Evolutionary conservation across 2,797 vertebrate species (phyloP).

Genomic region (Cercopithecus hamlyni): DNA sequence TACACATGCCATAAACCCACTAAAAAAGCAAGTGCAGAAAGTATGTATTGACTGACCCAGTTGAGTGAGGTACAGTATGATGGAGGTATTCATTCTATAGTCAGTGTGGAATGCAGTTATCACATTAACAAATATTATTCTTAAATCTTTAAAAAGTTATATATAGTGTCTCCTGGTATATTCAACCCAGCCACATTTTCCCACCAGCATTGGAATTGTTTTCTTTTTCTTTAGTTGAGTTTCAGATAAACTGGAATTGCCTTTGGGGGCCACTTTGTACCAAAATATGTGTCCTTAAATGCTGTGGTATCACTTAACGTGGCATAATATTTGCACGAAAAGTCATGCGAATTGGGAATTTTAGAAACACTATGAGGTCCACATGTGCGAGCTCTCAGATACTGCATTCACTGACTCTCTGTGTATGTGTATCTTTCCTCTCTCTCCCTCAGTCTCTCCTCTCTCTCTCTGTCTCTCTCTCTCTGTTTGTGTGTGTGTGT

Average conservation of each 20-base stretch:
- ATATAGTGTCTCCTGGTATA: neutral
- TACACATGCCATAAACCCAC: neutral
- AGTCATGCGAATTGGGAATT: neutral
- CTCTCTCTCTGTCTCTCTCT: neutral
- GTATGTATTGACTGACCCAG: neutral
- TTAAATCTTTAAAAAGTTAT: neutral
- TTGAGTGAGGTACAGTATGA: neutral
- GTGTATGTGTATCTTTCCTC: neutral
- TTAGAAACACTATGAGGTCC: neutral
- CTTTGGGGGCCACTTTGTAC: neutral
- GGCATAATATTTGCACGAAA: neutral
- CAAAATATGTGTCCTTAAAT: neutral
- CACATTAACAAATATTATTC: neutral
- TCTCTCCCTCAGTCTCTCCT: neutral
- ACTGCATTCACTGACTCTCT: neutral
- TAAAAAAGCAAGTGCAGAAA: neutral
- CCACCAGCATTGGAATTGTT: neutral
- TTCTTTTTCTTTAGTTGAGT: neutral
- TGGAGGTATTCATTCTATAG: neutral
- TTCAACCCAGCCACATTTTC: neutral
- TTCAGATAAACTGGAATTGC: neutral
- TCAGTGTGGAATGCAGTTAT: neutral
- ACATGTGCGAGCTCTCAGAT: neutral
- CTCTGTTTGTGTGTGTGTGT: too few species aligned
- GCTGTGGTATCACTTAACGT: neutral